These are phyloP conservation scores for Protomyctophum bolini DNA, from an alignment of 2,113 vertebrate genomes.

Conservation along the genomic window DNA sequence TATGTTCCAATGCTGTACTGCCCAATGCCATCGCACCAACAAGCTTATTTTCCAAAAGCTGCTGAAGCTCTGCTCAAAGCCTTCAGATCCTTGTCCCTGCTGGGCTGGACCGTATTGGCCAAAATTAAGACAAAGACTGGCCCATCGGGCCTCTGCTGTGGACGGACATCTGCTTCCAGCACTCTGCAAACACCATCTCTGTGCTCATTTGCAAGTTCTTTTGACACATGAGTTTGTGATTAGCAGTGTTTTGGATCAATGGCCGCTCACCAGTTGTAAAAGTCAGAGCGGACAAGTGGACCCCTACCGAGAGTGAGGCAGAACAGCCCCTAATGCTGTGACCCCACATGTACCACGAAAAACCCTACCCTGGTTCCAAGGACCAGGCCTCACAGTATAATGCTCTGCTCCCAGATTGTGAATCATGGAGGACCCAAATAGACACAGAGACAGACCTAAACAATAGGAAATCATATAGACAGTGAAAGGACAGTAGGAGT, in stretches of 20 bases:
- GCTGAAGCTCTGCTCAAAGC: slow-evolving; percentile 66
- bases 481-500: not conserved
- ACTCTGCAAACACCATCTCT: slow-evolving; percentile 64
- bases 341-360: slow-evolving; percentile 67
- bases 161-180: slow-evolving; percentile 33
- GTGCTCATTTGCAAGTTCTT: slow-evolving; percentile 68
- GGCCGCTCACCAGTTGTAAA: slow-evolving; percentile 74
- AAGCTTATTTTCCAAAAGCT: slow-evolving; percentile 73
- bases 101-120: slow-evolving; percentile 52
- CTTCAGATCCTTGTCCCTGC: slow-evolving; percentile 63
- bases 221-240: slow-evolving; percentile 69
- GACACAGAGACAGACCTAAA: not conserved
- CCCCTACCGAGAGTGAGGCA: slow-evolving; percentile 66
- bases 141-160: slow-evolving; percentile 56
- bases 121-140: slow-evolving; percentile 65
- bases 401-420: slow-evolving; percentile 23
- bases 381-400: slow-evolving; percentile 13
- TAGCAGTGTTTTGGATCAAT: slow-evolving; percentile 71
- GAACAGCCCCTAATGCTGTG: slow-evolving; percentile 66
- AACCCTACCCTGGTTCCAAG: slow-evolving; percentile 23
- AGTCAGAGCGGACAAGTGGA: slow-evolving; percentile 62
- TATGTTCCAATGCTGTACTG: slow-evolving; percentile 50
- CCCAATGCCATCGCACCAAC: slow-evolving; percentile 44
- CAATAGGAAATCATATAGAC: not conserved
- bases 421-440: not conserved